Conservation (phyloP, 2,888 invertebrate genomes). For the Melieria crassipennis region DNA sequence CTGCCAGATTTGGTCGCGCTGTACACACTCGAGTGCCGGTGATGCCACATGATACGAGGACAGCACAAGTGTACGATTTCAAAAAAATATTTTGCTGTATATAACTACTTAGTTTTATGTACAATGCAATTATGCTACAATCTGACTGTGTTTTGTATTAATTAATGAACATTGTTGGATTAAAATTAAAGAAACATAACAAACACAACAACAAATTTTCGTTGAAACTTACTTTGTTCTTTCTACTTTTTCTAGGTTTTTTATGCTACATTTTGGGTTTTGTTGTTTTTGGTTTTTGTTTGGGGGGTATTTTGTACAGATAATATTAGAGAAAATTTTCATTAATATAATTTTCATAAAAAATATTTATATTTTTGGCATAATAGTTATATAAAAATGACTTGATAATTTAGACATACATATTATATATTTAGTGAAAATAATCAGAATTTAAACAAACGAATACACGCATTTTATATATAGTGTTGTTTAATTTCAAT, state of each 20-base stretch:
- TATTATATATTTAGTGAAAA: too few relatives aligned
- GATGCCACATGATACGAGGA: too few relatives aligned
- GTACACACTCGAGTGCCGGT: too few relatives aligned
- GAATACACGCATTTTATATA: neutral
- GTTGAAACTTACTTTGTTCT: constrained; percentile 55
- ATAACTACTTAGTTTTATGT: too few relatives aligned
- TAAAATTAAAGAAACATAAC: constrained; percentile 14
- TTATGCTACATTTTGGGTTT: constrained; percentile 48
- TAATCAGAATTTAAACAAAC: too few relatives aligned
- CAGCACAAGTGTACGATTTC: too few relatives aligned
- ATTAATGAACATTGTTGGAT: neutral
- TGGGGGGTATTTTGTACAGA: constrained; percentile 14
- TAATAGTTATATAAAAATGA: too few relatives aligned
- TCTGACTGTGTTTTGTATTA: constrained; percentile 1
- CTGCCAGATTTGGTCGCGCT: too few relatives aligned
- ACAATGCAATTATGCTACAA: constrained; percentile 2
- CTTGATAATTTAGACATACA: too few relatives aligned
- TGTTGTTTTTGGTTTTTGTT: neutral
- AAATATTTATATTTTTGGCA: neutral
- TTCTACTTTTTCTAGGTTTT: constrained; percentile 55
- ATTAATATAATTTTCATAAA: constrained; percentile 8
- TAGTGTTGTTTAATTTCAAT: neutral
- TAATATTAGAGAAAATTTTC: constrained; percentile 27
- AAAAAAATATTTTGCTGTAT: too few relatives aligned
- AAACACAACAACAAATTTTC: constrained; percentile 6